phyloP scores from a whole-genome alignment of 2,888 invertebrate genomes.

The Phrixothrix hirtus region DNA sequence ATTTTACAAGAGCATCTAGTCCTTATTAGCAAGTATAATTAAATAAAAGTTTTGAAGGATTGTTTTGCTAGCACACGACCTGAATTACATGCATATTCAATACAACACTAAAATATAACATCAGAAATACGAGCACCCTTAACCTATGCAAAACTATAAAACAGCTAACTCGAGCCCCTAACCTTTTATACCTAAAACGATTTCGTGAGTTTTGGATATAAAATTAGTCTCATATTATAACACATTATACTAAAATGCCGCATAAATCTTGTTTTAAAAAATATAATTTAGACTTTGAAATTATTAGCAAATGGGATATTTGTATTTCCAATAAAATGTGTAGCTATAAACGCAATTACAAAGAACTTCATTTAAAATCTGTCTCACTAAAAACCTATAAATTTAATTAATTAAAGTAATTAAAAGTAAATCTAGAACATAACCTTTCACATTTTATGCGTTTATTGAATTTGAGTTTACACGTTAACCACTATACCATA shows the following conservation, averaged over 20 bases:
- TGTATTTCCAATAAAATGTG: too few species aligned
- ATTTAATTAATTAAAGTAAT: too few species aligned
- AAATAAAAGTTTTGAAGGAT: conserved; percentile 29
- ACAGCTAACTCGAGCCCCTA: background rate
- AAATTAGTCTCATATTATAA: background rate
- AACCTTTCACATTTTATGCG: too few species aligned
- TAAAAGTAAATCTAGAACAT: too few species aligned
- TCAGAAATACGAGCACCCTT: background rate
- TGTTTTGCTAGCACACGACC: conserved; percentile 19
- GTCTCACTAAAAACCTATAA: too few species aligned
- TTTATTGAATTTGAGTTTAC: too few species aligned
- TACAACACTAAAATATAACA: conserved; percentile 8
- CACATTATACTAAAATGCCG: background rate
- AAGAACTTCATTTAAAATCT: too few species aligned
- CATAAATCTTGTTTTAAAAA: too few species aligned
- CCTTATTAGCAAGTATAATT: conserved; percentile 30
- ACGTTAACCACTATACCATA: too few species aligned
- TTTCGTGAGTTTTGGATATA: background rate
- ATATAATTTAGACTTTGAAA: too few species aligned
- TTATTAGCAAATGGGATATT: too few species aligned
- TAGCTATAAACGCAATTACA: too few species aligned
- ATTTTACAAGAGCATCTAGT: conserved; percentile 18
- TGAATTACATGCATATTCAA: conserved; percentile 26
- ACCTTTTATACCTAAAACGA: background rate
- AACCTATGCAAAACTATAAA: background rate